These are phyloP conservation scores for Lepisosteus osseus DNA, from an alignment of 2,113 vertebrate species.

Conservation along the genomic window DNA sequence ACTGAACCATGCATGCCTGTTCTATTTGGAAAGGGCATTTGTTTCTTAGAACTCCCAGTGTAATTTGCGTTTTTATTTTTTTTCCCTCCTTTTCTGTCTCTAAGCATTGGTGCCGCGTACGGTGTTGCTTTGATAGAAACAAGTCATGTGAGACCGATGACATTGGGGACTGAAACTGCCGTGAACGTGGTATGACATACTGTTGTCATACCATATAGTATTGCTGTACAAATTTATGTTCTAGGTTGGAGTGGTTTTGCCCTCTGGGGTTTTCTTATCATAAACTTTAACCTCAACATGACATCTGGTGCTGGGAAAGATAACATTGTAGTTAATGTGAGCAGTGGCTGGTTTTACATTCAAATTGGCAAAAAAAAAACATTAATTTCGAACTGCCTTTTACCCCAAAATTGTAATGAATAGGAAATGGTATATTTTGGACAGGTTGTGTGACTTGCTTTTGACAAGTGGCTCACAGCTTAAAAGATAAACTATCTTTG, in stretches of 20 bases:
- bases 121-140: conserved; percentile 54
- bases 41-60: conserved; percentile 3
- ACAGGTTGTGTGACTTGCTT: too few relatives aligned
- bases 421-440: too few relatives aligned
- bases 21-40: conserved; percentile 24
- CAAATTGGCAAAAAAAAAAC: too few relatives aligned
- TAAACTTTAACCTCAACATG: conserved; percentile 68
- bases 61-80: too few relatives aligned
- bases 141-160: conserved; percentile 63
- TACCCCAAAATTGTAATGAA: too few relatives aligned
- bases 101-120: conserved; percentile 38
- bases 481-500: too few relatives aligned
- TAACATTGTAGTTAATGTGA: conserved; percentile 57
- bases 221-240: conserved; percentile 66
- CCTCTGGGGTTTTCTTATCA: conserved; percentile 68
- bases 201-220: conserved; percentile 50
- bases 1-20: conserved; percentile 52
- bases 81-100: conserved; percentile 18
- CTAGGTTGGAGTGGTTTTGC: conserved; percentile 45
- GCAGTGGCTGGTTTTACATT: conserved; percentile 20
- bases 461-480: too few relatives aligned
- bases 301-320: conserved; percentile 55
- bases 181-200: conserved; percentile 40
- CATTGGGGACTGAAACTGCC: conserved; percentile 61
- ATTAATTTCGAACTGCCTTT: too few relatives aligned